Base-by-base conservation (phyloP, 2,113 vertebrate species). In the Aleadryas rufinucha region DNA sequence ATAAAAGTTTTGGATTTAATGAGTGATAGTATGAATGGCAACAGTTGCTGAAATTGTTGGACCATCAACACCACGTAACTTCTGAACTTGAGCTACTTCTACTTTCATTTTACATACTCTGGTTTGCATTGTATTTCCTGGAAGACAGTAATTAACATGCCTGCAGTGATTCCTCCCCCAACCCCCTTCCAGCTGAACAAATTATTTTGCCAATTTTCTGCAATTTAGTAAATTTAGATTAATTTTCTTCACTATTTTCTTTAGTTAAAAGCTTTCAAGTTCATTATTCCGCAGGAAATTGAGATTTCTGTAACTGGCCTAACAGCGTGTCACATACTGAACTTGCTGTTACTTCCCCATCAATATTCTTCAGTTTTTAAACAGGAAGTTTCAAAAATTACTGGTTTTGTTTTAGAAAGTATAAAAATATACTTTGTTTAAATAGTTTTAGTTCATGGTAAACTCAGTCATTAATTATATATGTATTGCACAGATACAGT, bases 121-220 rank as follows among this genome's bases (percentile, higher is more conserved):
- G 5, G 68, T 74, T 52, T 61, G 27, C 57, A 44, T 21, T 83
- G 15, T 57, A 35, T 57, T 79, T 83, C 31, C 41, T 93, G 69
- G 64, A 71, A 76, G 15, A 64, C 31, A 64, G 28, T 61, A 42
- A 17, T 61, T 76, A 57, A 75, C 21, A 17, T 2, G 2, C 22
- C 56, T 71, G 11, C 42, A 11, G 9, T 24, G 20, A 45, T 52
- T 41, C 6, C 11, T 14, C 27, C 5, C 3, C 3, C 0, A 1
- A 13, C 5, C 20, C 15, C 13, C n/a, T 76, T 74, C 19, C 27
- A 66, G 16, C 22, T 89, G 42, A 76, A 52, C 4, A 60, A 24
- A 82, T 56, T 53, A 53, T 63, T 80, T 68, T 89, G 26, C 20
- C 28, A 20, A 11, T 50, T 35, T 16, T 77, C 35, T 80, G 11